A percentile compares a stretch with the other conserved stretches of the same genome.
Evolutionary conservation across 1,140 invertebrate genomes (phyloP).

Genomic region (Diabrotica virgifera): DNA sequence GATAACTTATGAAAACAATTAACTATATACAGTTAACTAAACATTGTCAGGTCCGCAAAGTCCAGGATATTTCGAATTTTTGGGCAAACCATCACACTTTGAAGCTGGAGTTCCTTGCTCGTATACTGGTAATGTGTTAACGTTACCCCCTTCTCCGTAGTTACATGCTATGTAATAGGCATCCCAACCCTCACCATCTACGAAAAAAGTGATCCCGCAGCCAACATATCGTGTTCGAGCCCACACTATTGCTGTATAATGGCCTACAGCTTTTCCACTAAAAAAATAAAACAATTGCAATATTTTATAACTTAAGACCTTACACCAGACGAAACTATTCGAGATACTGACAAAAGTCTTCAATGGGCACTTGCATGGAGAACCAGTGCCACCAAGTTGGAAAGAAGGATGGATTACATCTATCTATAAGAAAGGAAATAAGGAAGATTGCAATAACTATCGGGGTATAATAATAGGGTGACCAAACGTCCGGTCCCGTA

Average conservation of each 20-base stretch:
- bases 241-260: constrained; percentile 43
- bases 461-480: no score
- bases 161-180: not conserved
- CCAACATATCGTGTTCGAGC: constrained; percentile 36
- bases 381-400: no score
- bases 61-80: not conserved
- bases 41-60: not conserved
- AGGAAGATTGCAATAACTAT: no score
- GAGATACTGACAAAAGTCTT: no score
- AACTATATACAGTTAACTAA: no score
- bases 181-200: not conserved
- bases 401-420: no score
- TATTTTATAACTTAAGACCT: no score
- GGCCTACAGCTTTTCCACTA: constrained; percentile 32
- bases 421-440: no score
- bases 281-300: not conserved
- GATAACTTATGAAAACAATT: no score
- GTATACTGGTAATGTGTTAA: not conserved
- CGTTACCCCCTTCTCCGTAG: not conserved
- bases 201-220: constrained; percentile 16
- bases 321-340: no score
- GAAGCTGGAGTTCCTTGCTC: not conserved
- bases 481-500: no score
- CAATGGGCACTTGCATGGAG: no score
- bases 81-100: not conserved